These are phyloP conservation scores for Adelges cooleyi DNA, from an alignment of 1,140 invertebrate species.

Conservation along the genomic window DNA sequence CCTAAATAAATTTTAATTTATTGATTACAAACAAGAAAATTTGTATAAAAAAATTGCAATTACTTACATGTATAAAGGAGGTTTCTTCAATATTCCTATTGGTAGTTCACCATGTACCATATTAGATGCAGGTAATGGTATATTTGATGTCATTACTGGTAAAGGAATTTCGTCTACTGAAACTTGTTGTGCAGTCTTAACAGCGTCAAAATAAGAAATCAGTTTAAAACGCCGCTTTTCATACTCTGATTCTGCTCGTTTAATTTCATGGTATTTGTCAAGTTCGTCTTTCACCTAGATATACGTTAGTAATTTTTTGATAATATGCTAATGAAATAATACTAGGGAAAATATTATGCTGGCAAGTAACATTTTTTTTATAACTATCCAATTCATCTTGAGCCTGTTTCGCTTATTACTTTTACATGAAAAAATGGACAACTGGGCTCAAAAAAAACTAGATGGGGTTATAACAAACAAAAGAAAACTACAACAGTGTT, in stretches of 20 bases:
- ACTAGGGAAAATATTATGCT: neutral
- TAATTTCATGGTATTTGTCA: conserved; percentile 83
- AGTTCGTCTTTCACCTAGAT: conserved; percentile 88
- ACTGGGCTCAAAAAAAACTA: too few relatives aligned
- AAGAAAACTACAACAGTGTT: too few relatives aligned
- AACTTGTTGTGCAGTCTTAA: conserved; percentile 77
- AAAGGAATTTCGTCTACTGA: conserved; percentile 94
- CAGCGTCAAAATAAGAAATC: conserved; percentile 87
- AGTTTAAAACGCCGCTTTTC: conserved; percentile 75
- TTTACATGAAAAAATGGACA: too few relatives aligned
- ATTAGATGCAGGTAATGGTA: conserved; percentile 39
- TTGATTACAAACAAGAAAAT: neutral
- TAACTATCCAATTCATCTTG: too few relatives aligned
- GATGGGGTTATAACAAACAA: too few relatives aligned
- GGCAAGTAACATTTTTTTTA: neutral
- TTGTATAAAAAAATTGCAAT: neutral
- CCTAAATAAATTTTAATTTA: conserved; percentile 15
- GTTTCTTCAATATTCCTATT: conserved; percentile 62
- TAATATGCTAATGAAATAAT: neutral
- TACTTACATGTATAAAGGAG: conserved; percentile 45
- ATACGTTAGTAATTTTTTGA: conserved; percentile 29
- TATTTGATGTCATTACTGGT: conserved; percentile 43
- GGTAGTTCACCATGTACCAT: conserved; percentile 38
- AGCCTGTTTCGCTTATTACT: too few relatives aligned
- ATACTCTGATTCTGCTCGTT: conserved; percentile 83